Base-by-base conservation (phyloP, 1,140 invertebrate genomes). In the Trypoxylus dichotomus region DNA sequence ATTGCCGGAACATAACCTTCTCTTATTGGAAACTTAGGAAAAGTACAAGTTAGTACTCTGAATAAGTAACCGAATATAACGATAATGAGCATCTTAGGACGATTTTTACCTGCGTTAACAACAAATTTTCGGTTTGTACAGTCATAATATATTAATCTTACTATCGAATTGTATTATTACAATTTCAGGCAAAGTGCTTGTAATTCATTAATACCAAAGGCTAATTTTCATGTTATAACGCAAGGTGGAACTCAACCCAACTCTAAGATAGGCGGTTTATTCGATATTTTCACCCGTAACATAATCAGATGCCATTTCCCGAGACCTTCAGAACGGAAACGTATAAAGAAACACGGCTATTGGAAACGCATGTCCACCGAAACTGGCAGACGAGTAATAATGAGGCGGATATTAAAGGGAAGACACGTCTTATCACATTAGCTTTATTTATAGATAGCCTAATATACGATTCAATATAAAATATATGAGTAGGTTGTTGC, bases 391-490 rank as follows among this genome's bases (percentile, higher is more conserved):
- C 89, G 86, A 86, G 85, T 93, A 60, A 83, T 95, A 7, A 93
- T 93, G 93, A 90, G 92, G 82, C 89, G 93, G 82, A 90, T 95
- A 80, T 85, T 95, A 3, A 94, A 93, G 86, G 93, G 93, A 32
- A 88, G 90, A 86, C 90, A 90, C 86, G 89, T 92, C 7, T 83
- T 94, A 7, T 88, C 90, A 27, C 94, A 95, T 86, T 95, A 88
- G 29, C 32, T 37, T 37, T 74, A 25, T 43, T 74, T 74, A 42
- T 29, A 73, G 73, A 47, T 74, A 37, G 8, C 1, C 6, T 41
- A 2, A 74, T n/a, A 42, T 2, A 27, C 10, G 21, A 24, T 68
- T 3, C 15, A 24, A 27, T 68, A 68, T 29, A 68, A 68, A 54
- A 54, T 54, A 68, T 27, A 68, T 8, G 13, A 68, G 60, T 68